Base-by-base conservation (phyloP, 2,888 invertebrate species). In the Platycheirus albimanus region DNA sequence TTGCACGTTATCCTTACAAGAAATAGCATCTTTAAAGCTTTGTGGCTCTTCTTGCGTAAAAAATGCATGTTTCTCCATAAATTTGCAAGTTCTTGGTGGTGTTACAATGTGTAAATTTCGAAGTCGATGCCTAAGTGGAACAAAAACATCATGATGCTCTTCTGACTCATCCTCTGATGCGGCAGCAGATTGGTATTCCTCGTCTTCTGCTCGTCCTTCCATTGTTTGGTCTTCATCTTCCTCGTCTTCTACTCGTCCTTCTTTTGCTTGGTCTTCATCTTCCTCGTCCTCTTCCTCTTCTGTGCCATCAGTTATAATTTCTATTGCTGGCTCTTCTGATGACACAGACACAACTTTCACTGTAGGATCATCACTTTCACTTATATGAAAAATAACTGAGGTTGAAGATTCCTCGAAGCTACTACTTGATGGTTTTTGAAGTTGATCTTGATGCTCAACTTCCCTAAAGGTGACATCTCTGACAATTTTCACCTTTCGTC, bases 401-500 rank as follows among this genome's bases (percentile, higher is more conserved):
- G n/a, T n/a, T n/a, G n/a, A n/a, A n/a, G n/a, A n/a, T n/a, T n/a
- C n/a, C n/a, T n/a, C n/a, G n/a, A 2, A n/a, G 2, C 11, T 36
- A 11, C 36, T 24, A 24, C 24, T 24, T 24, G 3, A 4, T 24
- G 3, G 24, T 24, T 24, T 24, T 6, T 24, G 6, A 24, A 24
- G 6, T 24, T 24, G 24, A 24, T 6, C 24, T 4, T 24, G 3
- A 3, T 24, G 24, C 6, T 24, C 24, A 6, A 6, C 24, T 51
- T 70, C 67, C 8, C 43, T 72, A n/a, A n/a, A n/a, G n/a, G n/a
- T n/a, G n/a, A n/a, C n/a, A 15, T 85, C 76, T 17, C 76, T 43
- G 4, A 41, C 41, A 19, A 72, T 54, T 8, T 72, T 43, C 8
- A 83, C 43, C 41, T 70, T 72, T 3, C 49, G 49, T 13, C 36